Conservation (phyloP, 2,797 vertebrate genomes). For the Nothura maculosa region DNA sequence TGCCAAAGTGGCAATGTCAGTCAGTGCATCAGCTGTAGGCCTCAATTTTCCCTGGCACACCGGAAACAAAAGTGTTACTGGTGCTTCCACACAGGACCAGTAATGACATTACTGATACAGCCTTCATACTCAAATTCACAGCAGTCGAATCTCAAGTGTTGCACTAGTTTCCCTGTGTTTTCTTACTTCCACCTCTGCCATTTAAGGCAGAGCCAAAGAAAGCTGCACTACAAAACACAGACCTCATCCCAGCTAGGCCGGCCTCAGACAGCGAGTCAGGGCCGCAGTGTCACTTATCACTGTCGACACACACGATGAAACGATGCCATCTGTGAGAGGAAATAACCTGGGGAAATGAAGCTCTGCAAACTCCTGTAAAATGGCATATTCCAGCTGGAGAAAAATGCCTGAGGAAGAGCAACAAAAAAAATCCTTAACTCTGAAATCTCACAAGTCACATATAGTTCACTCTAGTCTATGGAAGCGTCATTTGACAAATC, state of each 20-base stretch:
- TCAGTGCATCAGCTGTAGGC: background rate
- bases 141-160: background rate
- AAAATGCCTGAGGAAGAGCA: constrained; percentile 49
- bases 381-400: constrained; percentile 47
- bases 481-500: constrained; percentile 28
- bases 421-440: constrained; percentile 45
- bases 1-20: constrained; percentile 21
- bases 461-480: background rate
- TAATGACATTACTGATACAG: background rate
- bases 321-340: constrained; percentile 68
- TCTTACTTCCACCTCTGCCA: background rate
- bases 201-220: background rate
- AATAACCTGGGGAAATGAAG: constrained; percentile 64
- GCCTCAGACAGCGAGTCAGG: constrained; percentile 46
- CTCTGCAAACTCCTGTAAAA: constrained; percentile 56
- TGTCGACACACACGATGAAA: constrained; percentile 58
- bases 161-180: background rate
- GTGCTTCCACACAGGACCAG: background rate
- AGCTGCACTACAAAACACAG: background rate
- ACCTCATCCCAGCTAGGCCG: constrained; percentile 27
- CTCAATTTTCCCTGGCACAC: background rate
- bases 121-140: background rate
- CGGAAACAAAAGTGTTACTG: background rate
- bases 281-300: constrained; percentile 68
- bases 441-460: constrained; percentile 42